A percentile compares a stretch with the other conserved stretches of the same genome.
phyloP scores from a whole-genome alignment of 1,140 invertebrate species.

The Drosophila novamexicana region DNA sequence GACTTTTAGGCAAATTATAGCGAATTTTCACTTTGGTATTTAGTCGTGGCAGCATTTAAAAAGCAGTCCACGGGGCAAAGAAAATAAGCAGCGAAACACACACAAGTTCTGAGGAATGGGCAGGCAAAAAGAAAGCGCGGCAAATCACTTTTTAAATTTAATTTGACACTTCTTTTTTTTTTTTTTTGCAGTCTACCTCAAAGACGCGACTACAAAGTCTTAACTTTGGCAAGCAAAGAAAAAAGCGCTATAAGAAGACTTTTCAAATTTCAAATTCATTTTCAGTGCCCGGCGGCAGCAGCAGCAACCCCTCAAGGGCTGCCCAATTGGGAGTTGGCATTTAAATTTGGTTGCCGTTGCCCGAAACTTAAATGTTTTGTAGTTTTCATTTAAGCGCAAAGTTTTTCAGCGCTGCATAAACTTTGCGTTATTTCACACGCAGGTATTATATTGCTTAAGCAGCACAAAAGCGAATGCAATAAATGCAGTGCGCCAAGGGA shows the following conservation, averaged over 20 bases:
- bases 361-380: conserved; percentile 75
- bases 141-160: conserved; percentile 82
- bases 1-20: conserved; percentile 40
- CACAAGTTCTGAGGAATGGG: conserved; percentile 2
- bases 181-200: conserved; percentile 32
- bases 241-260: conserved; percentile 3
- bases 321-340: conserved; percentile 51
- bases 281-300: conserved; percentile 48
- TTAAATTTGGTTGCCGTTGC: conserved; percentile 65
- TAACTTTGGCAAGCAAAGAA: conserved; percentile 45
- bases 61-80: conserved; percentile 26
- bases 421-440: conserved; percentile 80
- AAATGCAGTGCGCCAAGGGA: conserved; percentile 41
- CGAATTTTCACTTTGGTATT: conserved; percentile 58
- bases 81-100: conserved; percentile 35
- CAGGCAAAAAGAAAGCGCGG: conserved; percentile 45
- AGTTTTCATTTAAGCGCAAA: conserved; percentile 79
- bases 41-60: conserved; percentile 58
- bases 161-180: conserved; percentile 74
- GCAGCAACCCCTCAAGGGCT: conserved; percentile 30
- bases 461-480: conserved; percentile 74
- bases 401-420: conserved; percentile 74
- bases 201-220: conserved; percentile 74
- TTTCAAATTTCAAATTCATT: conserved; percentile 63
- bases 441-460: conserved; percentile 76